Base-by-base conservation (phyloP, 2,797 vertebrate species). In the Pseudopleuronectes americanus region DNA sequence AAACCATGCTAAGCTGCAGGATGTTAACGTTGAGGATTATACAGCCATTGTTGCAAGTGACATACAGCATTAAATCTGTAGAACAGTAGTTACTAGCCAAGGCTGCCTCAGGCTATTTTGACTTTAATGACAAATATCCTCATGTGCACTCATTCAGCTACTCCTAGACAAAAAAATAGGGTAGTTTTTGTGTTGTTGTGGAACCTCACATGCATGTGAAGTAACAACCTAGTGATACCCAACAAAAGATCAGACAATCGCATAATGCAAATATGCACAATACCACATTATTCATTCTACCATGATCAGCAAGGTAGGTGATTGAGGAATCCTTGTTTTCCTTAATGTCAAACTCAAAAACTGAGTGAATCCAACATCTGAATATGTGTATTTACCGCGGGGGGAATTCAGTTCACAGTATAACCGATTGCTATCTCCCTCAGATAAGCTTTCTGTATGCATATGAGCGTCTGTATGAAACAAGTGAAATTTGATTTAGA, bases 391-490 rank as follows among this genome's bases (percentile, higher is more conserved):
- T 17, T 56, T 38, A 24, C 8, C 55, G 58, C 14, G 4, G 24
- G 70, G 54, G 43, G 33, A 3, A 51, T 63, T 5, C 24, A 43
- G 13, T 60, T 43, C 38, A 70, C 21, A 36, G 49, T 59, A 16
- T 26, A 67, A 45, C 24, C 0, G 28, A 33, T 10, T 8, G 38
- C 23, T 61, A 4, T 10, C 57, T 76, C 0, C 4, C 45, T 70
- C 45, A 55, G 13, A 64, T 57, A 51, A 56, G 75, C 68, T 64
- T 51, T 19, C 3, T 38, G 28, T 21, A 72, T 23, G 62, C 22
- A 76, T 56, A 13, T 4, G 22, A 80, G 70, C 65, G 10, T 77
- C 68, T 84, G 76, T 60, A 63, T 79, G 58, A 68, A 68, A 73
- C 28, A 1, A 53, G 31, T 22, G 8, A 80, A 86, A 76, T 76